phyloP scores from a whole-genome alignment of 2,113 vertebrate genomes.

The Paracanthobrama guichenoti region DNA sequence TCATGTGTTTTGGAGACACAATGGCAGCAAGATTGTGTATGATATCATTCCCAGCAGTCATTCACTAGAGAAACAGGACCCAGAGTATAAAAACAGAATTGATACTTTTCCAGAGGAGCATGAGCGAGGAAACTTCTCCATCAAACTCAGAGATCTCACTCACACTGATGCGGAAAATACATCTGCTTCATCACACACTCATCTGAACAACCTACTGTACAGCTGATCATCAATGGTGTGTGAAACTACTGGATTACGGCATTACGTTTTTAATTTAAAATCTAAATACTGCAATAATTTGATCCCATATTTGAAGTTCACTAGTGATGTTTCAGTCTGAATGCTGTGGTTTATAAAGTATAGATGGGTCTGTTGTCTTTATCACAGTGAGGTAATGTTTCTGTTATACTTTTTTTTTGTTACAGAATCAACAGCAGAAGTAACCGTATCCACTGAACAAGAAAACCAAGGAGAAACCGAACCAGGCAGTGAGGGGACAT shows the following conservation, averaged over 20 bases:
- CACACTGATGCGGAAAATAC: background rate
- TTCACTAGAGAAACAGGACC: too few species aligned
- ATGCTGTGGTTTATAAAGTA: background rate
- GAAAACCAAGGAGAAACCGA: too few species aligned
- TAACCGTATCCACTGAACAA: too few species aligned
- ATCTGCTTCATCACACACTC: background rate
- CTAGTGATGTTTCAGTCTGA: background rate
- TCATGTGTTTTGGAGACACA: too few species aligned
- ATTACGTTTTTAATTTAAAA: background rate
- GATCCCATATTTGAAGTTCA: too few species aligned
- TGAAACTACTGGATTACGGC: background rate
- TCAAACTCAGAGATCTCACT: background rate
- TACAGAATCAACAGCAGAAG: too few species aligned
- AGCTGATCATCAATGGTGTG: background rate
- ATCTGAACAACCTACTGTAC: accelerated
- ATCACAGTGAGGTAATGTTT: background rate
- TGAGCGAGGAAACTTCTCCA: background rate
- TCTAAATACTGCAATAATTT: background rate
- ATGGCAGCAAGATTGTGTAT: too few species aligned
- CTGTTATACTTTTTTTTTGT: background rate
- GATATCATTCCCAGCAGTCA: too few species aligned
- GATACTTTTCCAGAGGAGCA: too few species aligned
- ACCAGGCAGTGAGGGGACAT: too few species aligned
- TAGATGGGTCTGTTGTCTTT: background rate
- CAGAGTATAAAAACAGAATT: too few species aligned